A percentile compares a stretch with the other conserved stretches of the same genome.
Conservation (phyloP, 2,888 invertebrate species). For the Sinelater perroti region DNA sequence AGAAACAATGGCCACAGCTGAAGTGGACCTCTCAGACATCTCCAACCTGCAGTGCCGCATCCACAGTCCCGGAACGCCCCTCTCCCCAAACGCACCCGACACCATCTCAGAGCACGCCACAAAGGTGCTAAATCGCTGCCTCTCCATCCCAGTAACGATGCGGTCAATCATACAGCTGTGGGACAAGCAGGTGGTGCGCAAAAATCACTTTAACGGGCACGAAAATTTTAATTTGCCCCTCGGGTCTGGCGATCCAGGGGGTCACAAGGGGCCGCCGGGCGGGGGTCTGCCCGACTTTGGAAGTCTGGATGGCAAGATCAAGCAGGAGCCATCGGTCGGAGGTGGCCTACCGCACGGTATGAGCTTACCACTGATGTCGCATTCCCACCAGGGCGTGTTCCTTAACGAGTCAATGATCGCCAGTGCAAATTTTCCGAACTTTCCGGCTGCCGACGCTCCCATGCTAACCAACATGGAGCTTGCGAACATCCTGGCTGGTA, state of each 20-base stretch:
- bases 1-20: constrained; percentile 92
- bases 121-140: constrained; percentile 83
- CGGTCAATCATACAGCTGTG: constrained; percentile 86
- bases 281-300: constrained; percentile 62
- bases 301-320: constrained; percentile 55
- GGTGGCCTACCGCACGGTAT: constrained; percentile 49
- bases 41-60: constrained; percentile 82
- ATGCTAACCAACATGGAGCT: constrained; percentile 56
- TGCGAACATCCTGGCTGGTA: constrained; percentile 55
- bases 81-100: constrained; percentile 56
- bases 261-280: constrained; percentile 58
- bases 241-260: constrained; percentile 74
- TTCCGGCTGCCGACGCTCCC: constrained; percentile 48
- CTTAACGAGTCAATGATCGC: constrained; percentile 57
- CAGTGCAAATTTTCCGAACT: constrained; percentile 57
- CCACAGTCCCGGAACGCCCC: constrained; percentile 67
- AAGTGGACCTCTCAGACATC: constrained; percentile 84
- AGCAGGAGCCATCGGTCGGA: constrained; percentile 58
- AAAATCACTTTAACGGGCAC: constrained; percentile 59
- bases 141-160: constrained; percentile 93
- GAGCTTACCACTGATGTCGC: constrained; percentile 50
- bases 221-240: constrained; percentile 74
- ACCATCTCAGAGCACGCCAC: constrained; percentile 66
- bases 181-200: constrained; percentile 74
- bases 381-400: constrained; percentile 55